Evolutionary conservation across 2,113 vertebrate species (phyloP).

Genomic region (Gavia stellata): DNA sequence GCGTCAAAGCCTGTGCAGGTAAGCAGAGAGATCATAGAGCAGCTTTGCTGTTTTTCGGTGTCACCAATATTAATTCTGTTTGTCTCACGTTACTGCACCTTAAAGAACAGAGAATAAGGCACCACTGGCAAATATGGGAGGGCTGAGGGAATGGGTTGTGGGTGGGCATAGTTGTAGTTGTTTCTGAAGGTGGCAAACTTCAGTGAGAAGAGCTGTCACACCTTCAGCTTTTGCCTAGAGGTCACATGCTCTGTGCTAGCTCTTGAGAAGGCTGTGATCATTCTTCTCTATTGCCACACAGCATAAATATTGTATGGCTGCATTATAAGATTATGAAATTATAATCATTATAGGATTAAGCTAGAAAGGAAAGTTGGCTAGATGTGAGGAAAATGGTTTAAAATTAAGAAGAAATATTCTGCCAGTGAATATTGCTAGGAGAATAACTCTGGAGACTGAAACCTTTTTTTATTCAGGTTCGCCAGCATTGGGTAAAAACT

Average conservation of each 20-base stretch:
- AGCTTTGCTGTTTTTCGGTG: background rate
- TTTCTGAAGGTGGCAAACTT: background rate
- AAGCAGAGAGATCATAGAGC: background rate
- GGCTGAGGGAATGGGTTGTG: background rate
- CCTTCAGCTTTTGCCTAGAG: background rate
- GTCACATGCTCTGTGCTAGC: background rate
- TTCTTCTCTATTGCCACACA: background rate
- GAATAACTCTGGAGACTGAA: background rate
- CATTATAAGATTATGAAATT: background rate
- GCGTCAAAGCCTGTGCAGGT: background rate
- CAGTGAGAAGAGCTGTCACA: background rate
- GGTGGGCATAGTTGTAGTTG: background rate
- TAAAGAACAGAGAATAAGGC: background rate
- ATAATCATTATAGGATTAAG: background rate
- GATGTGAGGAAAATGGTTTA: background rate
- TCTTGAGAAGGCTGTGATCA: background rate
- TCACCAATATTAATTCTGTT: background rate
- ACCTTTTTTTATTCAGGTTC: background rate
- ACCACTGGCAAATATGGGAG: background rate
- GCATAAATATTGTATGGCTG: background rate
- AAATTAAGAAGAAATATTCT: background rate
- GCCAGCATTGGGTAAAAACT: background rate
- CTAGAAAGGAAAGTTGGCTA: background rate
- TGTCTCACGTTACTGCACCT: background rate
- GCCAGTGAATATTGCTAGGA: background rate